Evolutionary conservation across 2,888 invertebrate species (phyloP).

Genomic region (Lycophotia porphyrea): DNA sequence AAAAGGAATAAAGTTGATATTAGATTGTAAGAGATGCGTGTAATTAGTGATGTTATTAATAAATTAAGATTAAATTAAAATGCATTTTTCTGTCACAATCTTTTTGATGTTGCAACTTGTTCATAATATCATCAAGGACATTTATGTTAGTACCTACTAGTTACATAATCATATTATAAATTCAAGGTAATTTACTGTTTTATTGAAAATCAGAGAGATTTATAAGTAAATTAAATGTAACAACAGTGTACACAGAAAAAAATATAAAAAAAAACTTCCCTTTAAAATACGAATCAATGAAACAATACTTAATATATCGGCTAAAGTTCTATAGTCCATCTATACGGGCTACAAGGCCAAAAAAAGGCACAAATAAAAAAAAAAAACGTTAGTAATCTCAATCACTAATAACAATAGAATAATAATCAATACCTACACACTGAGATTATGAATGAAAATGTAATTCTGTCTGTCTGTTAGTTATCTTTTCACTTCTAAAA

Average conservation of each 20-base stretch:
- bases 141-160: background rate
- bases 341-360: background rate
- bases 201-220: background rate
- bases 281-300: background rate
- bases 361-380: background rate
- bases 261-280: background rate
- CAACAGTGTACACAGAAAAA: background rate
- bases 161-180: conserved; percentile 4
- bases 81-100: conserved; percentile 64
- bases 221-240: background rate
- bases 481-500: background rate
- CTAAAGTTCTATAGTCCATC: background rate
- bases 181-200: background rate
- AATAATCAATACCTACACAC: background rate
- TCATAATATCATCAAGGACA: conserved; percentile 29
- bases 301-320: background rate
- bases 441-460: background rate
- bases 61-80: conserved; percentile 67
- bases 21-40: conserved; percentile 24
- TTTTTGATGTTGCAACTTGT: conserved; percentile 47
- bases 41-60: conserved; percentile 68
- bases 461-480: background rate
- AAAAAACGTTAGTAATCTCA: background rate
- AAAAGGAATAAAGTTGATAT: conserved; percentile 27
- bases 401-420: background rate